These are phyloP conservation scores for Smutsia temminckii DNA, from an alignment of 2,797 vertebrate genomes.

Conservation along the genomic window DNA sequence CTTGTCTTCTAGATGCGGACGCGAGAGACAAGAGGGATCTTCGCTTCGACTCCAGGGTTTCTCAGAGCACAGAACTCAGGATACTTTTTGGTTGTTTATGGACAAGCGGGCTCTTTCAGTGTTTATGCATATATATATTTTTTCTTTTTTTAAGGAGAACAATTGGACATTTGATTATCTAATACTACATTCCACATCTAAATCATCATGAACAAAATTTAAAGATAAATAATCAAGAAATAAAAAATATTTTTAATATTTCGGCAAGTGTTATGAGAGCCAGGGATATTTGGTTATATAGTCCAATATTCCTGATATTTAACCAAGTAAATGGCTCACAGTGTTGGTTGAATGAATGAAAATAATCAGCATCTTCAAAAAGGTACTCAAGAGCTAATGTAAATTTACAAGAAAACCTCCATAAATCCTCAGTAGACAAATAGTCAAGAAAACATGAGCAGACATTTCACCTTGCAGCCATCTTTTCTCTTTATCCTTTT, in stretches of 20 bases:
- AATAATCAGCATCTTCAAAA: slow-evolving; percentile 12
- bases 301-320: neutral
- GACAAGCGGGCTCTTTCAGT: neutral
- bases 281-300: neutral
- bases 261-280: neutral
- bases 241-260: slow-evolving; percentile 3
- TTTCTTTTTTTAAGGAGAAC: neutral
- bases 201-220: slow-evolving; percentile 16
- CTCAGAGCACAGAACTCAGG: neutral
- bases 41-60: neutral
- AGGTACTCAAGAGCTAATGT: neutral
- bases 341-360: neutral
- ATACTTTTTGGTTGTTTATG: neutral
- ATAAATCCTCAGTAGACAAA: neutral
- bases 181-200: neutral
- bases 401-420: neutral
- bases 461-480: neutral
- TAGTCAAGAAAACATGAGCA: neutral
- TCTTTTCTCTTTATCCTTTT: neutral
- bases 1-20: neutral
- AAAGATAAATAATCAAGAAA: slow-evolving; percentile 26
- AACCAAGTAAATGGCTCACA: neutral
- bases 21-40: neutral
- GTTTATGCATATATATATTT: neutral
- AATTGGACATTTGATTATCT: neutral